Conservation (phyloP, 1,140 invertebrate genomes). For the Micrasema longulum region DNA sequence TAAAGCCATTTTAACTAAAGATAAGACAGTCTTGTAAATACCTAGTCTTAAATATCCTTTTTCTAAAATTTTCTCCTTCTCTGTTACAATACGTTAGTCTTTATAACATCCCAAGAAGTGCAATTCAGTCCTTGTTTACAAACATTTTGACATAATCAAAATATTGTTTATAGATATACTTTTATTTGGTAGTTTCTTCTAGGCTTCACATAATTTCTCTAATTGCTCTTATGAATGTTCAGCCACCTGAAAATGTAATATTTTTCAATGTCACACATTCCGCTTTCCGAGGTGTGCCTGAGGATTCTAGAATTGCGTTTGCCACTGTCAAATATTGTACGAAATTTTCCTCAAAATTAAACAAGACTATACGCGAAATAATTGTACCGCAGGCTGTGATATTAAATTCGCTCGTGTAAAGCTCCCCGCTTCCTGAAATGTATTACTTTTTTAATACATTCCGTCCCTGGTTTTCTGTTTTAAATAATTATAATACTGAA, state of each 20-base stretch:
- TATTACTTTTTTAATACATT: slow-evolving; percentile 4
- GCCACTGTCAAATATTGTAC: slow-evolving; percentile 19
- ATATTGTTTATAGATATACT: too few species aligned
- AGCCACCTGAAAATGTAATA: slow-evolving; percentile 7
- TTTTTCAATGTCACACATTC: slow-evolving; percentile 7
- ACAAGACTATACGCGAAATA: slow-evolving; percentile 5
- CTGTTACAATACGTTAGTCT: too few species aligned
- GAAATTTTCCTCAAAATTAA: not conserved
- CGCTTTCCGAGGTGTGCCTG: too few species aligned
- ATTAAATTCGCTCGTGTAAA: slow-evolving; percentile 3
- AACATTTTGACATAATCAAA: too few species aligned
- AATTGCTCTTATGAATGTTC: slow-evolving; percentile 13
- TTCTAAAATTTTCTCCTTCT: too few species aligned
- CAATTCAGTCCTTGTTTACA: too few species aligned
- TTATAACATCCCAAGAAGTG: too few species aligned
- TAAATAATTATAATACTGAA: too few species aligned
- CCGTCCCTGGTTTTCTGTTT: not conserved
- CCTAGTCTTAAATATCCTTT: too few species aligned
- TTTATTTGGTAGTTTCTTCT: not conserved
- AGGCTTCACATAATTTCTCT: slow-evolving; percentile 1
- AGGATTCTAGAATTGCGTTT: not conserved
- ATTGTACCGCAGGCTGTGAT: not conserved
- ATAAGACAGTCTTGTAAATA: too few species aligned
- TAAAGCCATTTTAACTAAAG: too few species aligned
- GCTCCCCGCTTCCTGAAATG: not conserved